phyloP scores from a whole-genome alignment of 1,140 invertebrate genomes.

The Aricia agestis region DNA sequence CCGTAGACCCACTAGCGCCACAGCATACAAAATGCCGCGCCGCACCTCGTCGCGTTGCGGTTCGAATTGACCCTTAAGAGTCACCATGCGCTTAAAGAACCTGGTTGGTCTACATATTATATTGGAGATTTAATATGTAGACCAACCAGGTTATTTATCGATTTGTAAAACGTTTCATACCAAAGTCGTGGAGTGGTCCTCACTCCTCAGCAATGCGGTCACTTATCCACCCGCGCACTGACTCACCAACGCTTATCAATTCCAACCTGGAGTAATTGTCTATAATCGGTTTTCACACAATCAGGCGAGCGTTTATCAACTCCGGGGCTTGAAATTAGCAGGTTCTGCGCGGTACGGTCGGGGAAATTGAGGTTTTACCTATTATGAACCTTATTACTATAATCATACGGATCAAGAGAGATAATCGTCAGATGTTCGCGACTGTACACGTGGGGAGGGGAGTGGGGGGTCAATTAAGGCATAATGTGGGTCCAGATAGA shows the following conservation, averaged over 20 bases:
- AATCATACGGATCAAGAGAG: conserved; percentile 26
- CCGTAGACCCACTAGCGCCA: no score
- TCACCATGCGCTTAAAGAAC: no score
- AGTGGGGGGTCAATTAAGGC: conserved; percentile 56
- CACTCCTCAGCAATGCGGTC: background rate
- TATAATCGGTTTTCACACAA: background rate
- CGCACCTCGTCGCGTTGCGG: no score
- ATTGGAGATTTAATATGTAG: no score
- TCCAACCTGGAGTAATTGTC: background rate
- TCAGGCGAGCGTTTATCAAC: background rate
- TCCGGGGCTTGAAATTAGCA: background rate
- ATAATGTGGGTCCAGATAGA: conserved; percentile 49
- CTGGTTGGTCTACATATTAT: no score
- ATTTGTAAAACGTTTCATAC: no score
- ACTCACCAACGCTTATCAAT: background rate
- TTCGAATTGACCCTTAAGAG: no score
- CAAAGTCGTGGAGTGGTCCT: no score
- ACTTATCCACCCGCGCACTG: background rate
- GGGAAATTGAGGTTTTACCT: background rate
- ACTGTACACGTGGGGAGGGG: conserved; percentile 21
- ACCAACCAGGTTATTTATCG: no score
- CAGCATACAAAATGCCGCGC: no score
- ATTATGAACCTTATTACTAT: background rate
- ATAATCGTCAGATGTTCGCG: conserved; percentile 26
- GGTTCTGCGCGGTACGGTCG: background rate